A percentile compares a stretch with the other conserved stretches of the same genome.
These are phyloP conservation scores for Pseudomugil tenellus DNA, from an alignment of 2,797 vertebrate species.

Conservation along the genomic window DNA sequence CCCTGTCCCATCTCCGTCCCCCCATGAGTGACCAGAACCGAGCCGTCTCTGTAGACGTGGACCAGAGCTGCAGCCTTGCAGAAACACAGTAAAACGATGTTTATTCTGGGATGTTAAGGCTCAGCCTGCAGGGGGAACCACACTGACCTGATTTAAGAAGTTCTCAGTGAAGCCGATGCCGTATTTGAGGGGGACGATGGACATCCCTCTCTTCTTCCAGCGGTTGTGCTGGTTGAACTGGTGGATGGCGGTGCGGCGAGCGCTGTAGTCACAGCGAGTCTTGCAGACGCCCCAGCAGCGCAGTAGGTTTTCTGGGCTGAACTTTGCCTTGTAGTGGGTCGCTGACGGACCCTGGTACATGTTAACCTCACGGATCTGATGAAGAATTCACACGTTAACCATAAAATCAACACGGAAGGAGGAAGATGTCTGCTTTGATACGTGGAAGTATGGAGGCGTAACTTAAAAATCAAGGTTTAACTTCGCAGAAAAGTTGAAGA, in stretches of 20 bases:
- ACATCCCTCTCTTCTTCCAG: conserved; percentile 90
- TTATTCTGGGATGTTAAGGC: neutral
- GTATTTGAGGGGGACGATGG: conserved; percentile 88
- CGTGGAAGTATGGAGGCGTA: too few species aligned
- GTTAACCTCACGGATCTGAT: conserved; percentile 85
- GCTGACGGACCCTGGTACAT: conserved; percentile 81
- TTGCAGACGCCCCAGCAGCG: conserved; percentile 86
- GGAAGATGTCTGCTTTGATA: too few species aligned
- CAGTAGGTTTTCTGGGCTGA: conserved; percentile 78
- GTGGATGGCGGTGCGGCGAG: conserved; percentile 63
- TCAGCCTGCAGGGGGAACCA: neutral
- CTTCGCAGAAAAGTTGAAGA: too few species aligned
- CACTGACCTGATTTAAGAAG: conserved; percentile 87
- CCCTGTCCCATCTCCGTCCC: conserved; percentile 89
- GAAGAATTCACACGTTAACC: too few species aligned
- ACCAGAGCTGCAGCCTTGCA: conserved; percentile 85
- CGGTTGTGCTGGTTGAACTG: conserved; percentile 87
- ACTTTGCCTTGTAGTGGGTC: conserved; percentile 82
- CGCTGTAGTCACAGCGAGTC: conserved; percentile 72
- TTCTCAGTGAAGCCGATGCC: conserved; percentile 81
- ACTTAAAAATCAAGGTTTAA: too few species aligned
- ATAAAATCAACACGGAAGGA: too few species aligned
- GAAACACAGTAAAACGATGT: neutral
- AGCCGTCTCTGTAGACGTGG: conserved; percentile 88
- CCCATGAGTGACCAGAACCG: conserved; percentile 86